phyloP scores from a whole-genome alignment of 2,113 vertebrate genomes.

The Excalfactoria chinensis region DNA sequence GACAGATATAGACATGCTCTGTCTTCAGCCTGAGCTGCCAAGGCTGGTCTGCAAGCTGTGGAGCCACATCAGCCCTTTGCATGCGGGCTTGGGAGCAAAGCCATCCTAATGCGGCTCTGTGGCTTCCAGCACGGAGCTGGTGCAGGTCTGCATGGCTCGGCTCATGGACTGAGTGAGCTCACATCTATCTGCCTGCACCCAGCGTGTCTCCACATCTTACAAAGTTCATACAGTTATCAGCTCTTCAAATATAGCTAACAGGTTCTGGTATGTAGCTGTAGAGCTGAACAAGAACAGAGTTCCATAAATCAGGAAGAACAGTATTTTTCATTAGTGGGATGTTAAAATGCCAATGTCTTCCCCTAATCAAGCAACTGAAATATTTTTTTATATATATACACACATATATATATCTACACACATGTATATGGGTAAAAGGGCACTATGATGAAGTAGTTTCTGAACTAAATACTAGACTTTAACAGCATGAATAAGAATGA shows the following conservation, averaged over 20 bases:
- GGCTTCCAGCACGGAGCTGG: not conserved
- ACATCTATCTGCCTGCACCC: not conserved
- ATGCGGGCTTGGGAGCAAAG: not conserved
- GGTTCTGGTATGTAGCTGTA: not conserved
- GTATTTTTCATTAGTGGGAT: not conserved
- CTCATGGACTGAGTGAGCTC: not conserved
- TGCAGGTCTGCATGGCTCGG: not conserved
- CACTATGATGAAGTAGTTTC: not conserved
- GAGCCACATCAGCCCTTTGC: not conserved
- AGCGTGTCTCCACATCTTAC: not conserved
- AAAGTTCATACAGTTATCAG: not conserved
- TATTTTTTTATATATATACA: not conserved
- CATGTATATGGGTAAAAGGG: not conserved
- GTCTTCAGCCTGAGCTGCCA: not conserved
- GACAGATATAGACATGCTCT: rapidly evolving
- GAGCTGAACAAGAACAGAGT: not conserved
- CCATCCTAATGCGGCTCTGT: not conserved
- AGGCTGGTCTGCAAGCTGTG: not conserved
- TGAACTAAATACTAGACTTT: constrained; percentile 30
- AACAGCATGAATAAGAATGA: constrained; percentile 37
- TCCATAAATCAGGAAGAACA: not conserved
- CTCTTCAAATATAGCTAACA: not conserved
- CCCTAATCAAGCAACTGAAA: not conserved
- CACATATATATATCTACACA: too few relatives aligned
- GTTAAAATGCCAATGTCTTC: not conserved